These are phyloP conservation scores for Schizopygopsis malacanthus DNA, from an alignment of 2,797 vertebrate species.

Conservation along the genomic window DNA sequence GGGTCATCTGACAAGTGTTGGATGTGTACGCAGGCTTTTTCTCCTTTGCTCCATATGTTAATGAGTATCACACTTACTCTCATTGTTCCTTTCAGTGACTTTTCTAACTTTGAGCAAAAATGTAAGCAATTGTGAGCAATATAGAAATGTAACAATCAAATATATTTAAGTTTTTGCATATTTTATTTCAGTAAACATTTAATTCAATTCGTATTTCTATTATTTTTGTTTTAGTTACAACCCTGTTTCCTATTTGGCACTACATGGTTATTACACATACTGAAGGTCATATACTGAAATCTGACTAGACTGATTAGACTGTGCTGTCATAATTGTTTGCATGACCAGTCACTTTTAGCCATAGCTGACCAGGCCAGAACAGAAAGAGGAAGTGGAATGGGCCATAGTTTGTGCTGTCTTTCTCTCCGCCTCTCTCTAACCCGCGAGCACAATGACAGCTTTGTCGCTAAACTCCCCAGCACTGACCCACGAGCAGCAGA, in stretches of 20 bases:
- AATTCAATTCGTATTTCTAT: not conserved
- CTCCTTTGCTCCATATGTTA: slow-evolving; percentile 72
- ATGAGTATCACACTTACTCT: slow-evolving; percentile 59
- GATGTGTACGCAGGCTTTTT: slow-evolving; percentile 68
- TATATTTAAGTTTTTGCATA: not conserved
- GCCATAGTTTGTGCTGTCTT: slow-evolving; percentile 34
- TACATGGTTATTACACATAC: not conserved
- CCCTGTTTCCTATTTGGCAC: not conserved
- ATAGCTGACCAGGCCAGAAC: slow-evolving; percentile 41
- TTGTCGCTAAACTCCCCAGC: slow-evolving; percentile 66
- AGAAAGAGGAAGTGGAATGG: slow-evolving; percentile 66
- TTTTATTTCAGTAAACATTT: not conserved
- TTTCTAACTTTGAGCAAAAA: too few species aligned
- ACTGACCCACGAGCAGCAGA: slow-evolving; percentile 68
- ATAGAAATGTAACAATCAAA: too few species aligned
- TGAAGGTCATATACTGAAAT: not conserved
- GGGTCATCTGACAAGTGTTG: slow-evolving; percentile 48
- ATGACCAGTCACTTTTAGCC: slow-evolving; percentile 15
- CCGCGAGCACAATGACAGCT: slow-evolving; percentile 70
- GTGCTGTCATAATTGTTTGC: not conserved
- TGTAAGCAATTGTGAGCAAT: too few species aligned
- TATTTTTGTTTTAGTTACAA: not conserved
- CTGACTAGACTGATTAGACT: not conserved
- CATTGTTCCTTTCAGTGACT: slow-evolving; percentile 52
- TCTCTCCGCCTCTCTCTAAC: slow-evolving; percentile 59